Percentiles rank a stretch among this genome's conserved stretches.
Conservation (phyloP, 2,113 vertebrate species). For the Odocoileus hemionus region DNA sequence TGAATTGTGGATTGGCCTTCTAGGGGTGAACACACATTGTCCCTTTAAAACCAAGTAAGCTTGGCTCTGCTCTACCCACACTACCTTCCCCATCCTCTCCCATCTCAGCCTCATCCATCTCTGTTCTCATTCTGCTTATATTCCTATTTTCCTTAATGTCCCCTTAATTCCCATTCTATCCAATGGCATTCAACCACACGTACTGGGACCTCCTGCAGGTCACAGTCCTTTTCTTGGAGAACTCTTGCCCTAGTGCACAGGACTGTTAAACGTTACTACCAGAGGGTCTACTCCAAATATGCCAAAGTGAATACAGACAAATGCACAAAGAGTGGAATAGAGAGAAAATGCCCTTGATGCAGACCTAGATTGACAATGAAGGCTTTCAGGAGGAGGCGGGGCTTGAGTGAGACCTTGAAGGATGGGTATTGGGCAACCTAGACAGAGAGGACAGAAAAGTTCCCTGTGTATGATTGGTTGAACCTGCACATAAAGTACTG, state of each 20-base stretch:
- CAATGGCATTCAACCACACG: background rate
- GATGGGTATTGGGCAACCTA: background rate
- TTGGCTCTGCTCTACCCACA: background rate
- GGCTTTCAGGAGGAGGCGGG: background rate
- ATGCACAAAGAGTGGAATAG: background rate
- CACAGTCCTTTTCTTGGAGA: background rate
- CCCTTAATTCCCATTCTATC: background rate
- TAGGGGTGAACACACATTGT: background rate
- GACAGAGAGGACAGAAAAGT: background rate
- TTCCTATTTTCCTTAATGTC: background rate
- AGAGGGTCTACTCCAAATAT: background rate
- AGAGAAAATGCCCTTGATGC: background rate
- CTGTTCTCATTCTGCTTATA: background rate
- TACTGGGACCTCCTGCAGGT: background rate
- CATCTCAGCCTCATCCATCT: background rate
- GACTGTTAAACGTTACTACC: background rate
- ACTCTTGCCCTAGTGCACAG: background rate
- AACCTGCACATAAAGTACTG: background rate
- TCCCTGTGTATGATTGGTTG: background rate
- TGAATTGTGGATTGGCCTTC: background rate
- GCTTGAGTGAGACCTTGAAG: background rate
- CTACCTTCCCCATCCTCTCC: background rate
- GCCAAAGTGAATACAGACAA: background rate
- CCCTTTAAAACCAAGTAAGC: background rate
- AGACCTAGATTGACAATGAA: background rate